These are phyloP conservation scores for Thalpophila matura DNA, from an alignment of 2,888 invertebrate species.

Conservation along the genomic window DNA sequence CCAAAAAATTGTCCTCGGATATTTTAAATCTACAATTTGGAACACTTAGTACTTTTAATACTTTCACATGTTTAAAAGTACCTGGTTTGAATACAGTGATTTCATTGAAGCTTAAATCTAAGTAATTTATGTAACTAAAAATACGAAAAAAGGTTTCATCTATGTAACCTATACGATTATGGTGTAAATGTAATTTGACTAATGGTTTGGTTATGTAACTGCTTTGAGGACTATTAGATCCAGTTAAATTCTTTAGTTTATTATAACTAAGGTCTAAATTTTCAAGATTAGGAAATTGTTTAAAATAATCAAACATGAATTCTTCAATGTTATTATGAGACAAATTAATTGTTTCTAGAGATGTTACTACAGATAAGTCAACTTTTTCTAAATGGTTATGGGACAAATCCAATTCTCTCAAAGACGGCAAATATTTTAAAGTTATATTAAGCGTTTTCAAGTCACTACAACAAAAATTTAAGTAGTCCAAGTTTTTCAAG, in stretches of 20 bases:
- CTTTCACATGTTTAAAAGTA: conserved; percentile 20
- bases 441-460: conserved; percentile 19
- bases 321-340: conserved; percentile 42
- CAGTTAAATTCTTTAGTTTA: conserved; percentile 21
- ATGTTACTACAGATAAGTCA: conserved; percentile 4
- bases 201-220: background rate
- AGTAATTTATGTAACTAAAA: conserved; percentile 22
- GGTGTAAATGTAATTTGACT: conserved; percentile 10
- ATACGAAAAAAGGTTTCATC: conserved; percentile 3
- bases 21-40: conserved; percentile 31
- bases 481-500: conserved; percentile 40
- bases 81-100: conserved; percentile 5
- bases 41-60: conserved; percentile 6
- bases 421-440: conserved; percentile 21
- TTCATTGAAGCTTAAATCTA: conserved; percentile 29
- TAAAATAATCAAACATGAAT: conserved; percentile 15
- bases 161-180: conserved; percentile 33
- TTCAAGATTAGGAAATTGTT: background rate
- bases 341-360: conserved; percentile 32
- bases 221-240: background rate
- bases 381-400: conserved; percentile 30
- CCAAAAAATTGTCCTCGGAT: conserved; percentile 23
- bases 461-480: conserved; percentile 48
- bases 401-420: conserved; percentile 49
- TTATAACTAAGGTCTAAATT: conserved; percentile 42